These are phyloP conservation scores for Philonicus albiceps DNA, from an alignment of 2,888 invertebrate species.

Conservation along the genomic window DNA sequence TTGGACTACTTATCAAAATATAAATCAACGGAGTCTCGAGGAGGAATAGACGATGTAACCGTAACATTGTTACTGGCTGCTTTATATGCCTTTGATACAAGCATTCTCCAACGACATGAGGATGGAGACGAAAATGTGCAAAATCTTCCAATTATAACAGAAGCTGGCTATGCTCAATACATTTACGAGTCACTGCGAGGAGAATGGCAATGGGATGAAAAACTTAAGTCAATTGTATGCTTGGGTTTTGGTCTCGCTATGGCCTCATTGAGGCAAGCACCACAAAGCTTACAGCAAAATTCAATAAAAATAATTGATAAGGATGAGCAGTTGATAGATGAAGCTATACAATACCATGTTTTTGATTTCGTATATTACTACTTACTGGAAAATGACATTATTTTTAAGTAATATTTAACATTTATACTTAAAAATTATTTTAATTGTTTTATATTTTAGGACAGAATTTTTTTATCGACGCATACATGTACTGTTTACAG, in stretches of 20 bases:
- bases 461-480: conserved; percentile 85
- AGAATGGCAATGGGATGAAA: conserved; percentile 53
- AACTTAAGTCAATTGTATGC: conserved; percentile 68
- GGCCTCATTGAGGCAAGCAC: conserved; percentile 69
- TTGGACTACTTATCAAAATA: conserved; percentile 61
- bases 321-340: conserved; percentile 81
- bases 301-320: conserved; percentile 69
- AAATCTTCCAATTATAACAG: conserved; percentile 72
- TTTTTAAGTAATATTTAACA: conserved; percentile 66
- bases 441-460: conserved; percentile 50
- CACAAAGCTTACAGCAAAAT: conserved; percentile 66
- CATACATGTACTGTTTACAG: conserved; percentile 84
- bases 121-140: conserved; percentile 77
- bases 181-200: conserved; percentile 64
- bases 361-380: conserved; percentile 81
- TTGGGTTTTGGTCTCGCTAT: conserved; percentile 77
- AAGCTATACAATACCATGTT: conserved; percentile 79
- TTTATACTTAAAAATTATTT: background rate
- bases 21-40: conserved; percentile 68
- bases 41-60: conserved; percentile 80
- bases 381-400: conserved; percentile 73
- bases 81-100: conserved; percentile 83
- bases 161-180: conserved; percentile 68
- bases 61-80: conserved; percentile 83
- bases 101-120: conserved; percentile 77